A percentile compares a stretch with the other conserved stretches of the same genome.
phyloP scores from a whole-genome alignment of 2,113 vertebrate genomes.

The Podiceps cristatus region DNA sequence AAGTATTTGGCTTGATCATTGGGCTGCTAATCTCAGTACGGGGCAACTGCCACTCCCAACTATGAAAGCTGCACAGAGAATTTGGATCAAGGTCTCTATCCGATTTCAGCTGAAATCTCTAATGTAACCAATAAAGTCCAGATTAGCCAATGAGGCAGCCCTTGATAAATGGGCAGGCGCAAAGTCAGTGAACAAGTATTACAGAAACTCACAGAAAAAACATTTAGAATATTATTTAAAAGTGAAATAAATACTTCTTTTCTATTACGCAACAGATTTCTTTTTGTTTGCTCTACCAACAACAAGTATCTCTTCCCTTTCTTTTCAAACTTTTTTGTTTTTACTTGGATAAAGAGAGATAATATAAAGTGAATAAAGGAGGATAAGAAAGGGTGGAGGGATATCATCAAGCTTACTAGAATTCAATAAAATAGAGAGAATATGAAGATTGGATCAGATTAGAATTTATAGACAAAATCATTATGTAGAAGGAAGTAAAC shows the following conservation, averaged over 20 bases:
- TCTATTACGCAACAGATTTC: not conserved
- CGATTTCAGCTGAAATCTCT: not conserved
- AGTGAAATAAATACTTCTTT: not conserved
- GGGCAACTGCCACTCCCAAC: not conserved
- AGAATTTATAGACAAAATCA: not conserved
- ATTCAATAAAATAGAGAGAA: not conserved
- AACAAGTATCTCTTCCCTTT: not conserved
- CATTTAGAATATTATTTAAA: not conserved
- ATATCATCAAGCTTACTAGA: not conserved
- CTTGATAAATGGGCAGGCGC: not conserved
- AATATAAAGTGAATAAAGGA: not conserved
- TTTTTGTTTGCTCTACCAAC: not conserved
- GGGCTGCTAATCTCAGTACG: not conserved
- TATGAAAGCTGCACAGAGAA: not conserved
- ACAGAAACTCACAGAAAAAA: not conserved
- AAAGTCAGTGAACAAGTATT: not conserved
- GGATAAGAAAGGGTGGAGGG: not conserved
- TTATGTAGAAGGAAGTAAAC: not conserved
- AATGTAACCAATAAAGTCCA: not conserved
- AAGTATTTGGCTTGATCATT: not conserved
- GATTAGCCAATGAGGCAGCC: not conserved
- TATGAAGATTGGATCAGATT: not conserved
- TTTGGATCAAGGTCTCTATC: not conserved
- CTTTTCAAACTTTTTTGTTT: not conserved
- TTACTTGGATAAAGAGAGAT: not conserved